Base-by-base conservation (phyloP, 2,797 vertebrate species). In the Oceanodroma leucorhoa region DNA sequence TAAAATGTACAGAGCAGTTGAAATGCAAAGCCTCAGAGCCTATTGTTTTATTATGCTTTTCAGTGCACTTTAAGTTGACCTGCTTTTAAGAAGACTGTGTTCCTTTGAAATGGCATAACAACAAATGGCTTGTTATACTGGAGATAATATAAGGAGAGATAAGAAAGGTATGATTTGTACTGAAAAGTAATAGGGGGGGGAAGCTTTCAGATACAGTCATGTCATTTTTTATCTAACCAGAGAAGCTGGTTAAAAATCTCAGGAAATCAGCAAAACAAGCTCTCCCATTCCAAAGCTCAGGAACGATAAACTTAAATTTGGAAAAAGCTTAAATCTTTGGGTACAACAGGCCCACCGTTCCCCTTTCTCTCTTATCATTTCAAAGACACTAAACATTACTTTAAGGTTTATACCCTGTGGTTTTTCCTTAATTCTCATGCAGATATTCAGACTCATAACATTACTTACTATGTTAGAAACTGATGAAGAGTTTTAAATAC, bases 31-130 rank as follows among this genome's bases (percentile, higher is more conserved):
- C n/a, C n/a, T n/a, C n/a, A n/a, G 20, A 38, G 13, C 10, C 13
- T 30, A 7, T 19, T 53, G 50, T 3, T 61, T 70, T 30, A 26
- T 23, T 41, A 15, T 11, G n/a, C 3, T 60, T 83, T 61, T 53
- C 32, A 46, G 48, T 16, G 34, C 18, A 6, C 66, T 73, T 36
- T 27, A 50, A 62, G 21, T 4, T 32, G 27, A 62, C 9, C 29
- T 64, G 55, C 73, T 80, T 65, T 69, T 66, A 72, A 65, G 43
- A 29, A 4, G 11, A 81, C 9, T 36, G 3, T 6, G 34, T 32
- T 48, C 34, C 55, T 70, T 11, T 22, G 55, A 66, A 34, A 36
- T 0, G 1, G 5, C 1, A 0, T 0, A 61, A 53, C 43, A 65
- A 38, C 21, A 77, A 82, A 7, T 43, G 7, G 8, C 17, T 43